A percentile compares a stretch with the other conserved stretches of the same genome.
These are phyloP conservation scores for Cheilosia pagana DNA, from an alignment of 2,888 invertebrate genomes.

Conservation along the genomic window DNA sequence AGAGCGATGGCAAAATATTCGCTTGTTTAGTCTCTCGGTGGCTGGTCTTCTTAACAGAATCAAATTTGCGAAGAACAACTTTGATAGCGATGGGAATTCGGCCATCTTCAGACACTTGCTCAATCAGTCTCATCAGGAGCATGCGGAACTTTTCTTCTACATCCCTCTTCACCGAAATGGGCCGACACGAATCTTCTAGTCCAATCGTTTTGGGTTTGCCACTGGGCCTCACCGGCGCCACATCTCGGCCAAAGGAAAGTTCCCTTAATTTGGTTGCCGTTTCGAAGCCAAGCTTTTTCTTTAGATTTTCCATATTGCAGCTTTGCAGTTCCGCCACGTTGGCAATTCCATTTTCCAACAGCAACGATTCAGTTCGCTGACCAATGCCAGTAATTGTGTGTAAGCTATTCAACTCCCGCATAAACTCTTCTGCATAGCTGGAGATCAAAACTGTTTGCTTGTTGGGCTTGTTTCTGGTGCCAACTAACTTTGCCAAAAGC, in stretches of 20 bases:
- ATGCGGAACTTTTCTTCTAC: slow-evolving; percentile 89
- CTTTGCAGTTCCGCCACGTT: slow-evolving; percentile 88
- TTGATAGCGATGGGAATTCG: slow-evolving; percentile 90
- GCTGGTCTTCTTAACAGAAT: slow-evolving; percentile 87
- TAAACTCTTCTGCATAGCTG: slow-evolving; percentile 86
- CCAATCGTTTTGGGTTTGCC: slow-evolving; percentile 92
- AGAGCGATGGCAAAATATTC: slow-evolving; percentile 88
- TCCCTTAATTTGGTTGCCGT: slow-evolving; percentile 88
- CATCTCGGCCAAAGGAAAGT: slow-evolving; percentile 90
- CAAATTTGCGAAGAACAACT: slow-evolving; percentile 90
- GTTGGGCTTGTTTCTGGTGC: slow-evolving; percentile 90
- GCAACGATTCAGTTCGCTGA: slow-evolving; percentile 87
- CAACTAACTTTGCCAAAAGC: slow-evolving; percentile 91
- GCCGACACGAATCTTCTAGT: slow-evolving; percentile 90
- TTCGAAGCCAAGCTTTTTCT: slow-evolving; percentile 87
- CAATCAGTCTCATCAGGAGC: slow-evolving; percentile 88
- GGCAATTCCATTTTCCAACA: slow-evolving; percentile 87
- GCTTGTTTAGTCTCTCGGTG: slow-evolving; percentile 91
- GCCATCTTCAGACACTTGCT: slow-evolving; percentile 90
- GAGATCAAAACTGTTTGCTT: slow-evolving; percentile 92
- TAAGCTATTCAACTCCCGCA: slow-evolving; percentile 87
- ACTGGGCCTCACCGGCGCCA: slow-evolving; percentile 88
- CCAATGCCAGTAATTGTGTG: slow-evolving; percentile 91
- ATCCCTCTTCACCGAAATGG: slow-evolving; percentile 89
- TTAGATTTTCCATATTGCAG: slow-evolving; percentile 85